Evolutionary conservation across 2,888 invertebrate genomes (phyloP).

Genomic region (Leucania comma): DNA sequence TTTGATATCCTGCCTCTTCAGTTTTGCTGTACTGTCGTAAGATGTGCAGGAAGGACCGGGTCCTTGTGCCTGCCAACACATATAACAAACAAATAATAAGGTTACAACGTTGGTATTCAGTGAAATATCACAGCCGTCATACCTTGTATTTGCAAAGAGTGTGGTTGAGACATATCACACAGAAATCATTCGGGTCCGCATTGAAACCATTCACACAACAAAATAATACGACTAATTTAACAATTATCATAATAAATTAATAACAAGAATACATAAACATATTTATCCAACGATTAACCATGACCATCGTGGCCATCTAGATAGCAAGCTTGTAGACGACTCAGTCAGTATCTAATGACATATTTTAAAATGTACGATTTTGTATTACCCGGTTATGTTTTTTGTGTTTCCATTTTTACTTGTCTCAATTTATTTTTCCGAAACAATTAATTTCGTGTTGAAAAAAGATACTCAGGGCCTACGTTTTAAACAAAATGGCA

Average conservation of each 20-base stretch:
- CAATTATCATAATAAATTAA: slow-evolving; percentile 81
- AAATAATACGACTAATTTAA: slow-evolving; percentile 80
- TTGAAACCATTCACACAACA: slow-evolving; percentile 66
- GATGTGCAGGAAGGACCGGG: slow-evolving; percentile 75
- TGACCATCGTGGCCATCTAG: slow-evolving; percentile 70
- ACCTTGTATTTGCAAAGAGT: slow-evolving; percentile 81
- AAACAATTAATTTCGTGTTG: slow-evolving; percentile 67
- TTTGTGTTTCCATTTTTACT: slow-evolving; percentile 80
- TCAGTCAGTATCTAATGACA: slow-evolving; percentile 52
- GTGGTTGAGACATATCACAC: slow-evolving; percentile 81
- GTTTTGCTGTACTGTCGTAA: slow-evolving; percentile 73
- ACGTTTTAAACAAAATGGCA: slow-evolving; percentile 50
- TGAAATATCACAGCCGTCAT: slow-evolving; percentile 33
- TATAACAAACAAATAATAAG: slow-evolving; percentile 10
- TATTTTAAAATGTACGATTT: slow-evolving; percentile 76
- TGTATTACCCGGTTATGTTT: slow-evolving; percentile 83
- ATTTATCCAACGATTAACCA: slow-evolving; percentile 59
- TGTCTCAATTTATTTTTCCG: slow-evolving; percentile 68
- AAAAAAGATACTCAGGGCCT: slow-evolving; percentile 50
- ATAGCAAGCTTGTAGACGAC: slow-evolving; percentile 44
- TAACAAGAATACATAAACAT: slow-evolving; percentile 70
- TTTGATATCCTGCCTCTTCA: slow-evolving; percentile 73
- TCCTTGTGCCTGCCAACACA: slow-evolving; percentile 71
- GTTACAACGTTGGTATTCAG: not conserved
- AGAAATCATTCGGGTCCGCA: slow-evolving; percentile 70